phyloP scores from a whole-genome alignment of 2,113 vertebrate species.

The Todiramphus chloris region DNA sequence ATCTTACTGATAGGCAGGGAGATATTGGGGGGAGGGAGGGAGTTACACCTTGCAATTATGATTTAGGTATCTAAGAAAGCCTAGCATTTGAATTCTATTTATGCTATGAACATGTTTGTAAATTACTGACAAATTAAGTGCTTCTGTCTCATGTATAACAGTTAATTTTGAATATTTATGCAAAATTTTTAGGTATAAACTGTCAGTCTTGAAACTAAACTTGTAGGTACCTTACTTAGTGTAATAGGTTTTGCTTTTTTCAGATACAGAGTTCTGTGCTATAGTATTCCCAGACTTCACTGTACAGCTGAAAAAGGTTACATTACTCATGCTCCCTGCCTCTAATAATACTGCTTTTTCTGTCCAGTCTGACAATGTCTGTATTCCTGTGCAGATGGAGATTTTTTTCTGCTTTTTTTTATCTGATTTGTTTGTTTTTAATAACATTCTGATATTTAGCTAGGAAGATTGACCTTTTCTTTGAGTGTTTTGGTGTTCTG shows the following conservation, averaged over 20 bases:
- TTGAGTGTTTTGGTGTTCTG: background rate
- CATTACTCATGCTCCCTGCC: background rate
- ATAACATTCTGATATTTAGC: background rate
- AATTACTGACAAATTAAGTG: background rate
- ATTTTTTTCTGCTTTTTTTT: background rate
- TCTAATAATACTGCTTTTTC: background rate
- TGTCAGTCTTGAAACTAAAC: background rate
- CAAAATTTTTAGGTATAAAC: background rate
- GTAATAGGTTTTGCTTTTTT: background rate
- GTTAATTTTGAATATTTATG: background rate
- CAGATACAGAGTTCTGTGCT: background rate
- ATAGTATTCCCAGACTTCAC: background rate
- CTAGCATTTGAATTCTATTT: background rate
- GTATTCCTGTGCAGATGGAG: background rate
- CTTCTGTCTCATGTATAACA: background rate
- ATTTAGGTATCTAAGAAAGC: background rate
- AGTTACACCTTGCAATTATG: background rate
- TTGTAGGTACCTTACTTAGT: background rate
- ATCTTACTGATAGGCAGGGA: background rate
- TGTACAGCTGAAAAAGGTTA: background rate
- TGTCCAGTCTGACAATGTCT: background rate
- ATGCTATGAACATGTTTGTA: background rate
- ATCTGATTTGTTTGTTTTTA: constrained; percentile 27
- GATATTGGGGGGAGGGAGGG: background rate
- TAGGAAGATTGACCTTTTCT: constrained; percentile 21